Conservation (phyloP, 2,888 invertebrate genomes). For the Aproaerema taeniolella region DNA sequence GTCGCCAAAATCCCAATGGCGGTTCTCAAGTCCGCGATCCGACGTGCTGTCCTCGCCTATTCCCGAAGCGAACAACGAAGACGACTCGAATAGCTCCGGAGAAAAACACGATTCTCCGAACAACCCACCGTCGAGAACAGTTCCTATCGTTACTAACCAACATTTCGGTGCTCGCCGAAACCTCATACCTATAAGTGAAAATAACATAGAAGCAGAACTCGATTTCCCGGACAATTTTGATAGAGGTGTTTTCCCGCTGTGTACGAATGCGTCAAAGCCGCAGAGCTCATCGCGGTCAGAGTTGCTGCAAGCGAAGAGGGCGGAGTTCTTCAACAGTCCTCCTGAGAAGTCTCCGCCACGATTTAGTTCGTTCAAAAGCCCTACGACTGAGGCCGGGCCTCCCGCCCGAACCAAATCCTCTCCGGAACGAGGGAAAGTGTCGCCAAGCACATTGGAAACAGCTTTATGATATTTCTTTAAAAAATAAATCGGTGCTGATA, state of each 20-base stretch:
- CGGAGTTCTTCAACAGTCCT: slow-evolving; percentile 74
- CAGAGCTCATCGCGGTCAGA: slow-evolving; percentile 63
- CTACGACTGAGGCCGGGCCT: slow-evolving; percentile 33
- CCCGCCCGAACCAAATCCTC: slow-evolving; percentile 42
- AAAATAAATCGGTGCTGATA: slow-evolving; percentile 45
- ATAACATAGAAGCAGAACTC: slow-evolving; percentile 43
- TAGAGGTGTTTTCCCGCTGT: slow-evolving; percentile 68
- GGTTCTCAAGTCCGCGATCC: slow-evolving; percentile 85
- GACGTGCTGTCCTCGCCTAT: slow-evolving; percentile 92
- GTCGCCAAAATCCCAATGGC: slow-evolving; percentile 84
- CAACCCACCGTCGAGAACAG: slow-evolving; percentile 56
- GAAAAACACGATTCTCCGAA: slow-evolving; percentile 67
- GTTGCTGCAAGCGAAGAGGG: slow-evolving; percentile 78
- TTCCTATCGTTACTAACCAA: slow-evolving; percentile 66
- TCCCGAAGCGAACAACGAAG: slow-evolving; percentile 88
- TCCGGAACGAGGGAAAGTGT: slow-evolving; percentile 53
- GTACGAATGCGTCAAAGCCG: slow-evolving; percentile 49
- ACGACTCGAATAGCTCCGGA: slow-evolving; percentile 79
- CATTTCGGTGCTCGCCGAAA: slow-evolving; percentile 68
- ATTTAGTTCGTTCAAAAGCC: slow-evolving; percentile 57
- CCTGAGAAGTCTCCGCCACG: slow-evolving; percentile 58
- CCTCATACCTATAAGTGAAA: slow-evolving; percentile 62
- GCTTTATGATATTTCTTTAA: slow-evolving; percentile 74
- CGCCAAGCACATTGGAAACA: slow-evolving; percentile 79
- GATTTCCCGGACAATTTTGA: slow-evolving; percentile 37